Evolutionary conservation across 2,888 invertebrate genomes (phyloP).

Genomic region (Spodoptera picta): DNA sequence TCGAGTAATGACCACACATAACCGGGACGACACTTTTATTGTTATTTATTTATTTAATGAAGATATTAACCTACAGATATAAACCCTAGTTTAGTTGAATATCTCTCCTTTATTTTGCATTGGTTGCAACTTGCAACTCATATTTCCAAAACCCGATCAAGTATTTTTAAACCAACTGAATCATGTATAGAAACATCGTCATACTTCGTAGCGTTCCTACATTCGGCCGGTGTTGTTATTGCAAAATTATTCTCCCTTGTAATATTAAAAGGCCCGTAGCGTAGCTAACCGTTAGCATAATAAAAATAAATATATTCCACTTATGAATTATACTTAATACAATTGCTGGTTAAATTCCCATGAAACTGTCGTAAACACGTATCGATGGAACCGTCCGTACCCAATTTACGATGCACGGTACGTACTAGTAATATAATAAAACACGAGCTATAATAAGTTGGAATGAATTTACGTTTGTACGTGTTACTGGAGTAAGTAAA

Average conservation of each 20-base stretch:
- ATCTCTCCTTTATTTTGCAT: conserved; percentile 7
- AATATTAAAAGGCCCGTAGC: background rate
- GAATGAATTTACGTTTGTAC: conserved; percentile 8
- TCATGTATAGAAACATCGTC: too few relatives aligned
- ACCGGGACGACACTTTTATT: conserved; percentile 38
- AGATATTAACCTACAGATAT: conserved; percentile 33
- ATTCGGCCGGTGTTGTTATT: background rate
- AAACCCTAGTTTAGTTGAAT: conserved; percentile 11
- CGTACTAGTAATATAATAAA: conserved; percentile 12
- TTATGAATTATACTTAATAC: conserved; percentile 7
- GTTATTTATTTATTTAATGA: conserved; percentile 44
- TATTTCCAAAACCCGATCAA: too few relatives aligned
- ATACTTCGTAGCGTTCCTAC: too few relatives aligned
- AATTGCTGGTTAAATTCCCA: conserved; percentile 24
- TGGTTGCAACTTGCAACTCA: background rate
- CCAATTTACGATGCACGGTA: conserved; percentile 14
- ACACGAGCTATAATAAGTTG: conserved; percentile 1
- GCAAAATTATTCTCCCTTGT: conserved; percentile 1
- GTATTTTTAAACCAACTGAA: too few relatives aligned
- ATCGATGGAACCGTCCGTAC: conserved; percentile 5
- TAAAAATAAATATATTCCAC: conserved; percentile 11
- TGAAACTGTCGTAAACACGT: conserved; percentile 20
- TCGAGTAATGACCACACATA: conserved; percentile 47
- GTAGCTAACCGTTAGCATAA: conserved; percentile 1
- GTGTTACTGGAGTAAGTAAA: conserved; percentile 19